Conservation (phyloP, 2,888 invertebrate species). For the Hyposoter dolosus region DNA sequence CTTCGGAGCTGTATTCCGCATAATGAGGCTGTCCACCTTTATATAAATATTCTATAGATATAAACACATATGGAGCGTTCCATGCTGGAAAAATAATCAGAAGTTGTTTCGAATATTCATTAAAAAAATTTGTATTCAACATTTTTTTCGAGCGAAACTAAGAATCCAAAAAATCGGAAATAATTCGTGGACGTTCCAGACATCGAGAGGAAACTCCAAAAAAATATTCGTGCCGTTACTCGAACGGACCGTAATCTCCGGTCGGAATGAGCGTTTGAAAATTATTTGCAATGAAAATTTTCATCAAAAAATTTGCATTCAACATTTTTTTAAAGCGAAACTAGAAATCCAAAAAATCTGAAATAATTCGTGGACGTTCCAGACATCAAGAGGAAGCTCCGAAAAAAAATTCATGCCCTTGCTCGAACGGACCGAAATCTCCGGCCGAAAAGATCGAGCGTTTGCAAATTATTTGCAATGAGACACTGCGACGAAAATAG, state of each 20-base stretch:
- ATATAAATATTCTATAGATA: neutral
- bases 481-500: slow-evolving; percentile 17
- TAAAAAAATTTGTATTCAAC: neutral
- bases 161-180: neutral
- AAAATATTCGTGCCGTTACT: neutral
- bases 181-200: neutral
- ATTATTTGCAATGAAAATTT: slow-evolving; percentile 1
- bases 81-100: neutral
- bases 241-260: neutral
- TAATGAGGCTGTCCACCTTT: slow-evolving; percentile 4
- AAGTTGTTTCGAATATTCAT: neutral
- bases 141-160: neutral
- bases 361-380: neutral
- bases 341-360: neutral
- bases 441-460: neutral
- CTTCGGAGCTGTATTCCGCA: slow-evolving; percentile 6
- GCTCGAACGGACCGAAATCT: neutral
- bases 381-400: neutral
- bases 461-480: slow-evolving; percentile 14
- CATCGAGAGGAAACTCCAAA: neutral
- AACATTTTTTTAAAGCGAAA: neutral
- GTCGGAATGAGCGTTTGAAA: neutral
- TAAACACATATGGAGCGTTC: neutral
- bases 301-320: neutral
- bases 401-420: neutral